phyloP scores from a whole-genome alignment of 2,113 vertebrate genomes.

The Melierax canorus region DNA sequence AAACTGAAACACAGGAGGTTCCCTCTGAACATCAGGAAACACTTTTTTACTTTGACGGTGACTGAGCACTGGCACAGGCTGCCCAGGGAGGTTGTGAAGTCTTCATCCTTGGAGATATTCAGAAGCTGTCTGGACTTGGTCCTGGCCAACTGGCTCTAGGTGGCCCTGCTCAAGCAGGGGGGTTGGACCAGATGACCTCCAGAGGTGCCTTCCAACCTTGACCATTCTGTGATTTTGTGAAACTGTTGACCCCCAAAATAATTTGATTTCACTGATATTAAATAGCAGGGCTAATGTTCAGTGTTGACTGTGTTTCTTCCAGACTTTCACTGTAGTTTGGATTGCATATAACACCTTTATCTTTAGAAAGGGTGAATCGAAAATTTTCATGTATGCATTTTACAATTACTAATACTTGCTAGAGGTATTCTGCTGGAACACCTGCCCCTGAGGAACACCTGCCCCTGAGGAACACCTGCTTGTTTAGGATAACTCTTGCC shows the following conservation, averaged over 20 bases:
- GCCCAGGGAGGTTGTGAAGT: not conserved
- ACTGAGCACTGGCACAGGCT: not conserved
- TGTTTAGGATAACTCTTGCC: not conserved
- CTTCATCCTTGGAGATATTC: not conserved
- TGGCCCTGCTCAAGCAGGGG: not conserved
- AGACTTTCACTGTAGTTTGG: not conserved
- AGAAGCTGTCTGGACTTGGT: not conserved
- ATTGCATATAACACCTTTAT: not conserved
- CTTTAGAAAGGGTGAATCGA: not conserved
- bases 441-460: not conserved
- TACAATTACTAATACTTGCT: not conserved
- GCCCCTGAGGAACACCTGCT: not conserved
- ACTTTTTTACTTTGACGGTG: not conserved
- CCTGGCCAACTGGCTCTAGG: not conserved
- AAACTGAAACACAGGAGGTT: not conserved
- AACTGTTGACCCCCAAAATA: not conserved
- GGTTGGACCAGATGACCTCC: not conserved
- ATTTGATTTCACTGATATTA: not conserved
- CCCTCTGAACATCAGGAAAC: not conserved
- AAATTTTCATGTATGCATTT: not conserved
- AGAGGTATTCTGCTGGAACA: not conserved
- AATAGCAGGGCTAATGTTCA: not conserved
- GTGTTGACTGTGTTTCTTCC: not conserved
- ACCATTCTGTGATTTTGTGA: not conserved
- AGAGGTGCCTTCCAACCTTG: not conserved